phyloP scores from a whole-genome alignment of 1,140 invertebrate species.

The Anagrus nilaparvatae region DNA sequence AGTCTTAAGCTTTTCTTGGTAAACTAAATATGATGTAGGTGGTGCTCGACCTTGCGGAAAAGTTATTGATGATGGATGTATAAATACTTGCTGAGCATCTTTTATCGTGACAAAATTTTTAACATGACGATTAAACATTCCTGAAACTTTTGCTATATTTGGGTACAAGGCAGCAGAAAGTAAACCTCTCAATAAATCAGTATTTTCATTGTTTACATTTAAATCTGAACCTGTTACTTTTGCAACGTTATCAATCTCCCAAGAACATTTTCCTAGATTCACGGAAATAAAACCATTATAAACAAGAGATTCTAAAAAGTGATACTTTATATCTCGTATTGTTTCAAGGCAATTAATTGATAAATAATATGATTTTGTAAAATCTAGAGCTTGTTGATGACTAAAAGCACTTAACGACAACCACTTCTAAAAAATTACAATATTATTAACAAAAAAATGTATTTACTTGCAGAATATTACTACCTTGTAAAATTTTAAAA shows the following conservation, averaged over 20 bases:
- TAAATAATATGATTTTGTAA: conserved; percentile 63
- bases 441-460: conserved; percentile 9
- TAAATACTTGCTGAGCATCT: no score
- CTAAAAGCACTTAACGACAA: conserved; percentile 48
- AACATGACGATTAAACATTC: no score
- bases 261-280: conserved; percentile 42
- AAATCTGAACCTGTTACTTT: conserved; percentile 59
- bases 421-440: conserved; percentile 54
- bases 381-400: conserved; percentile 50
- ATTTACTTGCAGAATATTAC: conserved; percentile 9
- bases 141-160: conserved; percentile 71
- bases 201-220: conserved; percentile 68
- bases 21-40: no score
- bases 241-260: conserved; percentile 54
- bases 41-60: no score
- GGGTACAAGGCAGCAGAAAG: conserved; percentile 78
- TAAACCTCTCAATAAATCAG: conserved; percentile 60
- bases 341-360: conserved; percentile 61
- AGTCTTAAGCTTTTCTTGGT: no score
- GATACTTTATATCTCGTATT: conserved; percentile 69
- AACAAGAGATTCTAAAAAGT: conserved; percentile 63
- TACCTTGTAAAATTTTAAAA: conserved; percentile 66
- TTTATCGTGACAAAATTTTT: no score
- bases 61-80: no score
- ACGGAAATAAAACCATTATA: conserved; percentile 67